Base-by-base conservation (phyloP, 1,140 invertebrate genomes). In the Drosophila trapezifrons region DNA sequence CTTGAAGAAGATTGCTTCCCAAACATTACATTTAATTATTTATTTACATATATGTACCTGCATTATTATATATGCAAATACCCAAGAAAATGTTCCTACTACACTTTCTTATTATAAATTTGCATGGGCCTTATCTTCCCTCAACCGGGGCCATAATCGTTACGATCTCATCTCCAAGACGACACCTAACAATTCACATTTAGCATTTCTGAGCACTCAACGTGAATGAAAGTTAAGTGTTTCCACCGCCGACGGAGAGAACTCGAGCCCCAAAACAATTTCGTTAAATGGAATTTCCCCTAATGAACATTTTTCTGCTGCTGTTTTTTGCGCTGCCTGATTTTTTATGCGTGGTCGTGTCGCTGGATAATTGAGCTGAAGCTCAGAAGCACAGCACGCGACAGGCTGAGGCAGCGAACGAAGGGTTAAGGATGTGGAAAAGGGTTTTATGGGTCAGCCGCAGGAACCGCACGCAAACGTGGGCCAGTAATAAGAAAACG, bases 281-380 rank as follows among this genome's bases (percentile, higher is more conserved):
- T 77, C 63, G 57, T 76, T 79, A 83, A 87, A 87, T 83, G 73
- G 71, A 83, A 83, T 83, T 73, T 83, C 79, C 76, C 75, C 76
- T 82, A 87, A 86, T 86, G 83, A 82, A 83, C 76, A 79, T 87
- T 86, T 76, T 69, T 76, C 52, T 72, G 52, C 46, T 65, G 62
- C 74, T 22, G 42, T 57, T 51, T 58, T 49, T 74, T 54, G 32
- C 58, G 49, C 65, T 49, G 65, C 69, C 43, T 71, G 69, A 71
- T 71, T 71, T 71, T 71, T 71, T 71, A 71, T 71, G 69, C 59
- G 65, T 66, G 58, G 69, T 70, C 80, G 80, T 82, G 80, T 84
- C 64, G 80, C 62, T 46, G 72, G 71, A 84, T 84, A 84, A 84
- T 85, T 84, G 81, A 84, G 80, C 70, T 80, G 65, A 76, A 59